Evolutionary conservation across 2,113 vertebrate species (phyloP).

Genomic region (Oplegnathus fasciatus): DNA sequence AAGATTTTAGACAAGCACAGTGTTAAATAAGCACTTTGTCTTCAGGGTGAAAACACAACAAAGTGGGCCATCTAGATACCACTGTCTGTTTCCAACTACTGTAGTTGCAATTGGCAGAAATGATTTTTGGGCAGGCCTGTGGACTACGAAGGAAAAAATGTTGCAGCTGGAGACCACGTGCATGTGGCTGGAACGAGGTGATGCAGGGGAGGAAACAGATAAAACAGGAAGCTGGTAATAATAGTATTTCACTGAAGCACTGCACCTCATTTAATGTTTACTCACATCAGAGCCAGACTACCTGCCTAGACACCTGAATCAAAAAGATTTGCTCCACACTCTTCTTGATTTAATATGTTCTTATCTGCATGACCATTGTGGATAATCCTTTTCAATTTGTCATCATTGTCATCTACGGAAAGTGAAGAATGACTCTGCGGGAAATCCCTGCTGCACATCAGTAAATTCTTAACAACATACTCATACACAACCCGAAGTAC

Average conservation of each 20-base stretch:
- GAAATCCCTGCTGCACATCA: neutral
- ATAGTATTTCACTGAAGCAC: slow-evolving; percentile 7
- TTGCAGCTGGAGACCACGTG: neutral
- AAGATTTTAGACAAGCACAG: neutral
- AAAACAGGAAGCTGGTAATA: slow-evolving; percentile 8
- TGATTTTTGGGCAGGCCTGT: neutral
- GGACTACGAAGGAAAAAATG: neutral
- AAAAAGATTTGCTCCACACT: neutral
- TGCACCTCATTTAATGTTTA: neutral
- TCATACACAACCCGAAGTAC: neutral
- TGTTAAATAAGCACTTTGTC: neutral
- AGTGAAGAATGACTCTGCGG: slow-evolving; percentile 4
- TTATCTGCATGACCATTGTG: neutral
- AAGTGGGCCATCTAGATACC: neutral
- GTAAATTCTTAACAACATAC: neutral
- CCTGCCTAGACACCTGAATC: neutral
- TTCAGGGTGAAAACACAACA: neutral
- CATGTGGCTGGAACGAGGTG: slow-evolving; percentile 16
- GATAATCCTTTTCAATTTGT: neutral
- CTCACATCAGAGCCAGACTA: neutral
- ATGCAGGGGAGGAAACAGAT: neutral
- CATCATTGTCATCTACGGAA: neutral
- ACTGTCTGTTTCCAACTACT: neutral
- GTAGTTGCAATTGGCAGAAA: neutral
- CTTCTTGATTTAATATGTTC: neutral